Evolutionary conservation across 2,113 vertebrate species (phyloP).

Genomic region (Hydrolagus affinis): DNA sequence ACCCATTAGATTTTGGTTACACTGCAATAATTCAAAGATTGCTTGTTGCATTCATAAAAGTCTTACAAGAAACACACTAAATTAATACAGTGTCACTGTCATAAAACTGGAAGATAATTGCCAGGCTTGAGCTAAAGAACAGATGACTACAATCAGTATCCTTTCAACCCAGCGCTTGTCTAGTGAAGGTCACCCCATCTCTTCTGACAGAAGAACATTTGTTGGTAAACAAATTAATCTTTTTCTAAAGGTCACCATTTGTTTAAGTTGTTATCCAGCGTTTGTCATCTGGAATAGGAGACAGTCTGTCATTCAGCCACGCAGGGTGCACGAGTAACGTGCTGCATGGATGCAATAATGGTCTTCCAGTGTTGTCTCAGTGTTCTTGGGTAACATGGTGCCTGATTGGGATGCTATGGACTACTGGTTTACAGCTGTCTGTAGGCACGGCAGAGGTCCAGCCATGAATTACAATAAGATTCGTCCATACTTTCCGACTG

Average conservation of each 20-base stretch:
- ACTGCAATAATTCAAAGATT: conserved; percentile 53
- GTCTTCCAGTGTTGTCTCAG: conserved; percentile 71
- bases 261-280: conserved; percentile 73
- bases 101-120: conserved; percentile 67
- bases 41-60: conserved; percentile 52
- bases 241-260: conserved; percentile 88
- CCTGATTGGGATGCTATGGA: conserved; percentile 93
- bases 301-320: conserved; percentile 71
- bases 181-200: conserved; percentile 81
- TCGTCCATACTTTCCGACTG: conserved; percentile 66
- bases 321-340: conserved; percentile 61
- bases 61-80: conserved; percentile 50
- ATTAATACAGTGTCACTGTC: conserved; percentile 57
- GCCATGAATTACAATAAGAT: conserved; percentile 89
- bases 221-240: conserved; percentile 95
- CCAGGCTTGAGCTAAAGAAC: conserved; percentile 58
- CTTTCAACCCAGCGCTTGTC: conserved; percentile 59
- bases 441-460: conserved; percentile 74
- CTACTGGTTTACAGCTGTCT: conserved; percentile 96
- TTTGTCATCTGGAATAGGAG: conserved; percentile 71
- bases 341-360: conserved; percentile 52
- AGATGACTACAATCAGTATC: conserved; percentile 72
- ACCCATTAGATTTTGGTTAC: conserved; percentile 50
- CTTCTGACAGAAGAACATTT: conserved; percentile 70
- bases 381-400: conserved; percentile 72